These are phyloP conservation scores for Ceyx margarethae DNA, from an alignment of 2,113 vertebrate genomes.

Conservation along the genomic window DNA sequence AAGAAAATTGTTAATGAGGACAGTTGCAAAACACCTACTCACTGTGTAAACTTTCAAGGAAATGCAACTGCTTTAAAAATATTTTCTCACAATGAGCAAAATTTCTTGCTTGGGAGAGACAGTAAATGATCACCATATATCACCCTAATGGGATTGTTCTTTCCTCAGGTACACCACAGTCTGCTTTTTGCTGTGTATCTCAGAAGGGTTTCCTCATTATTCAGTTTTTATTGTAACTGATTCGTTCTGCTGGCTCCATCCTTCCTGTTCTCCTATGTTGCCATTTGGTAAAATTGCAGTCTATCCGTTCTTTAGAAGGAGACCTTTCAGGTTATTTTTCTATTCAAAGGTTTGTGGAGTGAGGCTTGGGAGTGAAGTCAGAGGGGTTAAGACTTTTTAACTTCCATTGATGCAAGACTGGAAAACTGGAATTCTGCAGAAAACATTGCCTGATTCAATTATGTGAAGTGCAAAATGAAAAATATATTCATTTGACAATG, in stretches of 20 bases:
- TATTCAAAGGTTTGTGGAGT: not conserved
- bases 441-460: slow-evolving; percentile 1
- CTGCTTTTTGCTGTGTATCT: not conserved
- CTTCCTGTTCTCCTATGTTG: not conserved
- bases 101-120: not conserved
- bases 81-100: not conserved
- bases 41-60: not conserved
- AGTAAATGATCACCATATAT: not conserved
- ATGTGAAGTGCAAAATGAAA: not conserved
- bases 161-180: not conserved
- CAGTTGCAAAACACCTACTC: not conserved
- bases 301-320: not conserved
- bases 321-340: not conserved
- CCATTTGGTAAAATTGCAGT: not conserved
- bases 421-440: not conserved
- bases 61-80: fast-evolving
- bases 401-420: not conserved
- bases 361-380: not conserved
- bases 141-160: not conserved
- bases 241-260: not conserved
- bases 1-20: not conserved
- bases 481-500: not conserved
- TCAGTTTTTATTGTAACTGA: not conserved
- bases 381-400: not conserved
- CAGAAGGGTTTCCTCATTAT: not conserved